phyloP scores from a whole-genome alignment of 2,888 invertebrate species.

The Panopea generosa region DNA sequence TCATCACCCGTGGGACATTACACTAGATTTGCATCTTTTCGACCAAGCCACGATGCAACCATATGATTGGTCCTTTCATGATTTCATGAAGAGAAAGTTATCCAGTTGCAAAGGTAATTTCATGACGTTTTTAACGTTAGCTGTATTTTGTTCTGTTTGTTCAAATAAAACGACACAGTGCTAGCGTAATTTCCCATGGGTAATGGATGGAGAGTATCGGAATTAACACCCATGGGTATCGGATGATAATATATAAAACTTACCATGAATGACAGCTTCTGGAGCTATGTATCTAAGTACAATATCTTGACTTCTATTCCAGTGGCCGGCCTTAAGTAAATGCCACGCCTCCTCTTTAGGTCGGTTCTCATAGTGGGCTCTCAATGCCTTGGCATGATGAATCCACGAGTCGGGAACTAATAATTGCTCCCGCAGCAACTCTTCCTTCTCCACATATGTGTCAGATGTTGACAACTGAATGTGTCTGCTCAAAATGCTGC shows the following conservation, averaged over 20 bases:
- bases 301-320: conserved; percentile 91
- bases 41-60: too few species aligned
- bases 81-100: too few species aligned
- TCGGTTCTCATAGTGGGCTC: conserved; percentile 79
- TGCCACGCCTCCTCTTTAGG: conserved; percentile 88
- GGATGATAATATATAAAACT: too few species aligned
- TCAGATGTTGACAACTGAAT: conserved; percentile 87
- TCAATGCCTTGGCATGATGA: conserved; percentile 89
- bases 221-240: too few species aligned
- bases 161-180: too few species aligned
- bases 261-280: conserved; percentile 91
- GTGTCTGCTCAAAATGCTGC: conserved; percentile 90
- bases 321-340: conserved; percentile 90
- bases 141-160: too few species aligned
- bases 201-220: too few species aligned
- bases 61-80: too few species aligned
- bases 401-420: conserved; percentile 92
- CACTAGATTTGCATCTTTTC: too few species aligned
- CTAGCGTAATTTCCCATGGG: too few species aligned
- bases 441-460: conserved; percentile 78
- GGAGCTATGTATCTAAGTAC: conserved; percentile 92
- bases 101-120: background rate
- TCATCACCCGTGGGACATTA: too few species aligned
- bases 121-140: background rate
- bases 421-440: conserved; percentile 87